These are phyloP conservation scores for Clarias pachynema DNA, from an alignment of 2,797 vertebrate species.

Conservation along the genomic window DNA sequence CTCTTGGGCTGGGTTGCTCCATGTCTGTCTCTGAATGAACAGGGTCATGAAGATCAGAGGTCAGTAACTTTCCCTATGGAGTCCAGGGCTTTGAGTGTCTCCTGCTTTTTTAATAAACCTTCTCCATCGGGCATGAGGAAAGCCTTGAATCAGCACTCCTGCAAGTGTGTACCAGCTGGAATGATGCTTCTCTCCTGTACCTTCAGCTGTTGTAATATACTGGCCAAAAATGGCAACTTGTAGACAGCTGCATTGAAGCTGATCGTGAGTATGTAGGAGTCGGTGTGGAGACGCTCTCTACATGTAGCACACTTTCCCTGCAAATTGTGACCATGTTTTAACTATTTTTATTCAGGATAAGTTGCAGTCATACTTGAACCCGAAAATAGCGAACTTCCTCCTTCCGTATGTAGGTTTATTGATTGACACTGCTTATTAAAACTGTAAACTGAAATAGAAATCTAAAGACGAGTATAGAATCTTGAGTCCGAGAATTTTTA, in stretches of 20 bases:
- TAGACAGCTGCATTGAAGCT: constrained; percentile 23
- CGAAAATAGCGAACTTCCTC: background rate
- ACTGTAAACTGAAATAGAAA: background rate
- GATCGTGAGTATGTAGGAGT: constrained; percentile 23
- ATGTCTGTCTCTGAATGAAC: constrained; percentile 25
- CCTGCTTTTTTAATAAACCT: constrained; percentile 49
- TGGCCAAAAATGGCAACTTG: constrained; percentile 17
- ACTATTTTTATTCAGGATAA: constrained; percentile 3
- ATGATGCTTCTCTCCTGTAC: background rate
- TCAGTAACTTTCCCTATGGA: constrained; percentile 24
- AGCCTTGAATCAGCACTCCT: constrained; percentile 37
- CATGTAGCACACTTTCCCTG: constrained; percentile 13
- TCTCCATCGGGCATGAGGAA: constrained; percentile 26
- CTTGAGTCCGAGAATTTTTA: background rate
- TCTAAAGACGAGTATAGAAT: background rate
- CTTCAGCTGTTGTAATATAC: constrained; percentile 29
- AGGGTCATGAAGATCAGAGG: constrained; percentile 27
- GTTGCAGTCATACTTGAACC: background rate
- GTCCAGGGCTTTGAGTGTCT: constrained; percentile 39
- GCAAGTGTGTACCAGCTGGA: constrained; percentile 9
- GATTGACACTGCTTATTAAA: constrained; percentile 6
- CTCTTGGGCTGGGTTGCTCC: constrained; percentile 46
- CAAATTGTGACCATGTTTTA: background rate
- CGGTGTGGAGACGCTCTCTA: background rate
- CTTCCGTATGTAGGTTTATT: background rate